Evolutionary conservation across 2,797 vertebrate genomes (phyloP).

Genomic region (Tachyglossus aculeatus): DNA sequence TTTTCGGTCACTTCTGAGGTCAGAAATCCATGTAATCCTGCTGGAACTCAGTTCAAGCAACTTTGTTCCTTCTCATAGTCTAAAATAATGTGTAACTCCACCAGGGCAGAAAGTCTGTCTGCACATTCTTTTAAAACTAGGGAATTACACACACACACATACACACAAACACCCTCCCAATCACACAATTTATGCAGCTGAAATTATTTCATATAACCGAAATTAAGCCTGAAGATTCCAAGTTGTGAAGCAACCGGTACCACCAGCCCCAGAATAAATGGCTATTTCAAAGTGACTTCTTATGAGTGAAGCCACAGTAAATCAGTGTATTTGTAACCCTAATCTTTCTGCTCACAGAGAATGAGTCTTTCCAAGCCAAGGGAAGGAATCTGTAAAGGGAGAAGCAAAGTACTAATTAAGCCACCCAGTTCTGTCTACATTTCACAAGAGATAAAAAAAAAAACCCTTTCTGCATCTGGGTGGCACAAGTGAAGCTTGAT

Average conservation of each 20-base stretch:
- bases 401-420: constrained; percentile 46
- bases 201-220: neutral
- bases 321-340: constrained; percentile 41
- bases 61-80: neutral
- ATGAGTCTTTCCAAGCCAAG: constrained; percentile 53
- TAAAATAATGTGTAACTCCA: neutral
- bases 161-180: accelerated
- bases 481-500: constrained; percentile 44
- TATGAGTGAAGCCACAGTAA: constrained; percentile 26
- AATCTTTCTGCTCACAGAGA: constrained; percentile 37
- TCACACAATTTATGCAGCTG: neutral
- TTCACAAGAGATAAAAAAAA: constrained; percentile 52
- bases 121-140: neutral
- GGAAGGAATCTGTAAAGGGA: constrained; percentile 32
- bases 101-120: neutral
- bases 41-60: neutral
- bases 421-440: constrained; percentile 41
- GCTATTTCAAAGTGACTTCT: constrained; percentile 41
- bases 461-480: constrained; percentile 47
- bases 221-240: accelerated
- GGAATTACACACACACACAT: neutral
- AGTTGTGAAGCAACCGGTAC: neutral
- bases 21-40: neutral
- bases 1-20: neutral
- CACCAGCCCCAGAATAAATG: neutral